Percentiles rank a stretch among this genome's conserved stretches.
Evolutionary conservation across 2,888 invertebrate genomes (phyloP).

Genomic region (Sarcophaga variegata): DNA sequence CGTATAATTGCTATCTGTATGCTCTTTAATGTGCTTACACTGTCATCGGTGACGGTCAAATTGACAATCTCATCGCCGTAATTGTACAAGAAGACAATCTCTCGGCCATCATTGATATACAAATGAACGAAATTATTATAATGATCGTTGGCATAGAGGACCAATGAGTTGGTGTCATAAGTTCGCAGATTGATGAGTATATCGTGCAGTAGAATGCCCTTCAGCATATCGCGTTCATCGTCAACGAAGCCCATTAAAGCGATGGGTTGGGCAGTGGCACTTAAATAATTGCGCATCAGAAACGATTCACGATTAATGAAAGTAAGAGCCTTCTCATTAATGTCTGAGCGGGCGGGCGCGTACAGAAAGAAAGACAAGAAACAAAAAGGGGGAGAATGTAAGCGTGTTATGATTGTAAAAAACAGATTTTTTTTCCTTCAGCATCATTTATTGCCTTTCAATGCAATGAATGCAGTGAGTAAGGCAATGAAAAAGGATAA

Average conservation of each 20-base stretch:
- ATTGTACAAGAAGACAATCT: constrained; percentile 93
- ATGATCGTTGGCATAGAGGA: constrained; percentile 95
- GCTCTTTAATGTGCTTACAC: constrained; percentile 90
- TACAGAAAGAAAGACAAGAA: constrained; percentile 12
- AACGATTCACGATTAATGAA: constrained; percentile 92
- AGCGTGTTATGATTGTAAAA: no score
- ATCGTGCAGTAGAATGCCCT: constrained; percentile 89
- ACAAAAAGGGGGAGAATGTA: neutral
- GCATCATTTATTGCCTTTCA: no score
- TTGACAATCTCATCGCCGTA: constrained; percentile 90
- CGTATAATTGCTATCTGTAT: constrained; percentile 94
- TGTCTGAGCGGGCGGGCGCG: constrained; percentile 85
- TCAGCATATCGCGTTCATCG: constrained; percentile 83
- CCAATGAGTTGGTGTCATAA: constrained; percentile 90
- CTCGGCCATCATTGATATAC: constrained; percentile 90
- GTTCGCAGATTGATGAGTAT: constrained; percentile 95
- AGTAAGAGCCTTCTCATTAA: constrained; percentile 94
- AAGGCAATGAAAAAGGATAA: neutral
- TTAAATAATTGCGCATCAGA: constrained; percentile 90
- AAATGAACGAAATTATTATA: constrained; percentile 96
- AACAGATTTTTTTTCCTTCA: no score
- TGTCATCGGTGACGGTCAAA: constrained; percentile 88
- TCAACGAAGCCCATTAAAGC: constrained; percentile 81
- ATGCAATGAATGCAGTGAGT: neutral
- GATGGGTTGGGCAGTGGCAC: constrained; percentile 82